Conservation (phyloP, 2,797 vertebrate species). For the Petrocephalus schoutedeni region DNA sequence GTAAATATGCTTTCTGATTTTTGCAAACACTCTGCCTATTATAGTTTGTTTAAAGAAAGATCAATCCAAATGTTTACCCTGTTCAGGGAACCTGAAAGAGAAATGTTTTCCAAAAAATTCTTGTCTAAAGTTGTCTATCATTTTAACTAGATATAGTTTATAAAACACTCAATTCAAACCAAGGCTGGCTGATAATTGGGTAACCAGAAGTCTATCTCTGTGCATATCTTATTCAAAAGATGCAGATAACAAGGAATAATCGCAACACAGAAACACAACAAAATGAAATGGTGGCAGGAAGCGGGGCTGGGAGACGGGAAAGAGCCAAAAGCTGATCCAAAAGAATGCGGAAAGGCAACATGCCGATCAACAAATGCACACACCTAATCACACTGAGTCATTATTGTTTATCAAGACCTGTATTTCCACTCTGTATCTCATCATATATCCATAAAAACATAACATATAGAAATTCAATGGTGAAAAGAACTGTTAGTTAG, state of each 20-base stretch:
- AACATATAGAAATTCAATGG: background rate
- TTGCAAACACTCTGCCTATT: background rate
- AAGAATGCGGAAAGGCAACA: slow-evolving; percentile 37
- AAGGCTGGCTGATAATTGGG: background rate
- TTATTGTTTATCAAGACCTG: background rate
- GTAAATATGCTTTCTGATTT: background rate
- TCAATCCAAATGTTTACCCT: background rate
- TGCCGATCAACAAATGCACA: slow-evolving; percentile 18
- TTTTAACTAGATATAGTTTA: background rate
- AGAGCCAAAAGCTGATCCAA: background rate
- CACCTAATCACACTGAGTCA: background rate
- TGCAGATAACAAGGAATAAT: background rate
- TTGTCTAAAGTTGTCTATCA: background rate
- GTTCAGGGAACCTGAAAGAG: background rate
- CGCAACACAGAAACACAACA: background rate
- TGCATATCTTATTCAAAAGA: background rate
- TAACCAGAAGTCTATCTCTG: background rate
- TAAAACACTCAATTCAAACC: background rate
- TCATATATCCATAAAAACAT: background rate
- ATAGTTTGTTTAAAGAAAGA: background rate
- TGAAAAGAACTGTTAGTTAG: background rate
- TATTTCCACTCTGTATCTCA: background rate
- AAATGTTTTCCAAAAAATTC: background rate
- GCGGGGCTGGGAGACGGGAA: background rate
- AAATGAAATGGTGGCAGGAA: background rate